These are phyloP conservation scores for Urophycis tenuis DNA, from an alignment of 2,797 vertebrate genomes.

Conservation along the genomic window DNA sequence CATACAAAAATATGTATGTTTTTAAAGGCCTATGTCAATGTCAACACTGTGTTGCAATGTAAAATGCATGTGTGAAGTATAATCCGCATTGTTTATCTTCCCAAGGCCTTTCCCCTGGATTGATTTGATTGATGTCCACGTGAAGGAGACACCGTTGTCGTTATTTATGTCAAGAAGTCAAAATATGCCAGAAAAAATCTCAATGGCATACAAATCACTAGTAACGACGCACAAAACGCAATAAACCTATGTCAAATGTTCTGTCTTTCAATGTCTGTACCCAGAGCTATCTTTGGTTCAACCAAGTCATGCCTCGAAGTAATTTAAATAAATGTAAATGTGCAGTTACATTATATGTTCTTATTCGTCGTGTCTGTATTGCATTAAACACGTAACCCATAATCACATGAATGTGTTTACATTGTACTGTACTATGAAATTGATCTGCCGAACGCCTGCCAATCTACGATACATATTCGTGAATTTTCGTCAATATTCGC, in stretches of 20 bases:
- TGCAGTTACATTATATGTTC: background rate
- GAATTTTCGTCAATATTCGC: slow-evolving; percentile 46
- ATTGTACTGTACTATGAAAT: background rate
- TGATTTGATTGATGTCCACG: slow-evolving; percentile 65
- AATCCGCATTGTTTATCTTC: slow-evolving; percentile 12
- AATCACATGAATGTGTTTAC: background rate
- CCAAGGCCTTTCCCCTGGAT: slow-evolving; percentile 73
- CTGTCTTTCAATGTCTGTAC: background rate
- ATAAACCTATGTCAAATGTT: background rate
- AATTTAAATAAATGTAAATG: background rate
- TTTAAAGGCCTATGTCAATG: background rate
- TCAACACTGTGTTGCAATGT: background rate
- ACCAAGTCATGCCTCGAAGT: background rate
- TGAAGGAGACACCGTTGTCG: slow-evolving; percentile 64
- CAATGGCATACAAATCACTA: slow-evolving; percentile 36
- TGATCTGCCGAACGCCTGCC: background rate
- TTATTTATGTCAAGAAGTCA: slow-evolving; percentile 42
- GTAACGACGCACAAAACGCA: background rate
- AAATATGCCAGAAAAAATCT: slow-evolving; percentile 48
- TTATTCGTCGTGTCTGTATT: background rate
- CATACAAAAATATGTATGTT: background rate
- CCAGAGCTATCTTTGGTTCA: background rate
- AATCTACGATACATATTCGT: slow-evolving; percentile 24
- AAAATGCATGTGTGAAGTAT: background rate
- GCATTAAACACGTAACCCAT: background rate